These are phyloP conservation scores for Gila orcuttii DNA, from an alignment of 2,113 vertebrate species.

Conservation along the genomic window DNA sequence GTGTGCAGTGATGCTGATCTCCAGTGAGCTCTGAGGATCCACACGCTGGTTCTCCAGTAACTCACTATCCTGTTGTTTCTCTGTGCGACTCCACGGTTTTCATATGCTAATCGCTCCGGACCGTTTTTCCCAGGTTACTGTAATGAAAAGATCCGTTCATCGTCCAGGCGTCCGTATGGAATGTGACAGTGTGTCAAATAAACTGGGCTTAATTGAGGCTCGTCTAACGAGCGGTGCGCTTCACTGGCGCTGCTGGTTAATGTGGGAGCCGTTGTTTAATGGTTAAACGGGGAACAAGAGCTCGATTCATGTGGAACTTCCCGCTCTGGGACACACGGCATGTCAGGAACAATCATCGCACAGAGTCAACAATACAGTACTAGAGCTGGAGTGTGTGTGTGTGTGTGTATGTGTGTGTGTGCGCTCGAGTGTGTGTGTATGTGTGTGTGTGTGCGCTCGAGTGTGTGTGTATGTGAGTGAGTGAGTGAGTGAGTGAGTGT, in stretches of 20 bases:
- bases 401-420: no score
- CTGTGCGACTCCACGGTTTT: constrained; percentile 26
- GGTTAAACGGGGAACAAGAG: constrained; percentile 48
- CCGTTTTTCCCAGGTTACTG: constrained; percentile 31
- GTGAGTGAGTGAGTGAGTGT: not conserved
- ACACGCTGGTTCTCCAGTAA: not conserved
- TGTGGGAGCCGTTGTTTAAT: constrained; percentile 52
- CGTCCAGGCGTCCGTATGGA: constrained; percentile 42
- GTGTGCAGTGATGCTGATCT: no score
- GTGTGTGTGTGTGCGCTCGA: no score
- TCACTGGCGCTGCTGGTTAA: constrained; percentile 49
- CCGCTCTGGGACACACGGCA: constrained; percentile 29
- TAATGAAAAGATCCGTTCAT: constrained; percentile 50
- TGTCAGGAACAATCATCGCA: constrained; percentile 42
- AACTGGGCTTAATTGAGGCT: constrained; percentile 56
- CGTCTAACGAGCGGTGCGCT: constrained; percentile 52
- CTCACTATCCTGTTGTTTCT: not conserved
- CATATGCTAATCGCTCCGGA: constrained; percentile 48
- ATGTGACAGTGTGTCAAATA: constrained; percentile 58
- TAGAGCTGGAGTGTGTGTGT: not conserved
- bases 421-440: no score
- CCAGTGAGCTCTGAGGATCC: no score
- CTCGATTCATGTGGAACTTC: constrained; percentile 39
- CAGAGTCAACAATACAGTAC: not conserved
- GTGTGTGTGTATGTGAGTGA: no score